These are phyloP conservation scores for Crocodylus rhombifer DNA, from an alignment of 2,797 vertebrate genomes.

Conservation along the genomic window DNA sequence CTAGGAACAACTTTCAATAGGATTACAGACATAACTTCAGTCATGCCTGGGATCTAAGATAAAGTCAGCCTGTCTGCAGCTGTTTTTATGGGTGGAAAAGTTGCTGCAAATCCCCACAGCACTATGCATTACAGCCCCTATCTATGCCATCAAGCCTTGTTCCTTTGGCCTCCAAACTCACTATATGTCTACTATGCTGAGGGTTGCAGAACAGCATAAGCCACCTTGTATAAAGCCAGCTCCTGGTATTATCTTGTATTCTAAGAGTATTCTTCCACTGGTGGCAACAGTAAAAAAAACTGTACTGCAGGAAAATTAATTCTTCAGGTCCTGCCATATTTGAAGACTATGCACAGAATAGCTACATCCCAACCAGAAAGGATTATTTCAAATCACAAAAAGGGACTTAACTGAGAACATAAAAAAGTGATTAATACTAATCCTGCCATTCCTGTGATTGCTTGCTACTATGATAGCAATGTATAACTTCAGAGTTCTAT, in stretches of 20 bases:
- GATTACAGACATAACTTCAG: neutral
- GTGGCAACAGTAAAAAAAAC: neutral
- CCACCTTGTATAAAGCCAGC: no score
- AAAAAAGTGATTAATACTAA: neutral
- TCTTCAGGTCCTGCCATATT: neutral
- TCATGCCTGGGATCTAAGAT: neutral
- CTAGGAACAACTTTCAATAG: no score
- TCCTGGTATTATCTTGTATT: neutral
- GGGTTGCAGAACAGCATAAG: no score
- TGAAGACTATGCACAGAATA: neutral
- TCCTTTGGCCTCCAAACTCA: neutral
- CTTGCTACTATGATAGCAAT: neutral
- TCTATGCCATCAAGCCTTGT: no score
- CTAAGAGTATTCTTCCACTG: neutral
- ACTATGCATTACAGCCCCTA: neutral
- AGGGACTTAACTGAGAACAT: neutral
- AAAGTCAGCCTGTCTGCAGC: slow-evolving; percentile 64
- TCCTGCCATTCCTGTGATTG: fast-evolving
- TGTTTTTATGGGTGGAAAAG: neutral
- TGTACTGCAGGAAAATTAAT: neutral
- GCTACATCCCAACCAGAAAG: neutral
- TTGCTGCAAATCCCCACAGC: neutral
- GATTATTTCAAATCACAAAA: neutral
- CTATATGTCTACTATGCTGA: neutral
- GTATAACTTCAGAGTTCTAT: neutral